Evolutionary conservation across 2,113 vertebrate species (phyloP).

Genomic region (Syrmaticus mikado): DNA sequence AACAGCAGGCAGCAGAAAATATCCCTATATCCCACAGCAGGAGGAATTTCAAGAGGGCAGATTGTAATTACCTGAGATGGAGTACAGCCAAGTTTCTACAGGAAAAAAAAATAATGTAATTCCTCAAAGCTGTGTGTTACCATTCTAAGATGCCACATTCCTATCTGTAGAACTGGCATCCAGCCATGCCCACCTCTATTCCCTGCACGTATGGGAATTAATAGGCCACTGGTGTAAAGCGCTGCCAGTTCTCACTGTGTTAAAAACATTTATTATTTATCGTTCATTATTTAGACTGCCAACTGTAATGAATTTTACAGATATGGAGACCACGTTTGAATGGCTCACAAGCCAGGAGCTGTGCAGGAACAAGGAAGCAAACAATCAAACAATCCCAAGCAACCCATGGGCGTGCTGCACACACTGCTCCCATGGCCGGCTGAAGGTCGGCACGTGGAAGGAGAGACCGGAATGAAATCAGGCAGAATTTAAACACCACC

Average conservation of each 20-base stretch:
- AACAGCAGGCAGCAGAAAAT: not conserved
- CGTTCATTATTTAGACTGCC: not conserved
- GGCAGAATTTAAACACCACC: not conserved
- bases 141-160: not conserved
- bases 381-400: rapidly evolving
- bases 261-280: not conserved
- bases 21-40: rapidly evolving
- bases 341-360: not conserved
- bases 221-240: not conserved
- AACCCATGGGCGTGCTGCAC: not conserved
- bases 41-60: not conserved
- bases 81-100: not conserved
- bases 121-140: not conserved
- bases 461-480: not conserved
- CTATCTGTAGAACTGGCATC: not conserved
- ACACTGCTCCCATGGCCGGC: not conserved
- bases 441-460: not conserved
- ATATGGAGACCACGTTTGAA: not conserved
- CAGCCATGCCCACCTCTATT: not conserved
- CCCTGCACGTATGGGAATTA: not conserved
- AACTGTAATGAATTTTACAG: not conserved
- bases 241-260: not conserved
- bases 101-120: not conserved
- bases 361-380: not conserved
- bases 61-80: not conserved